phyloP scores from a whole-genome alignment of 2,113 vertebrate genomes.

The Peucedramus taeniatus region DNA sequence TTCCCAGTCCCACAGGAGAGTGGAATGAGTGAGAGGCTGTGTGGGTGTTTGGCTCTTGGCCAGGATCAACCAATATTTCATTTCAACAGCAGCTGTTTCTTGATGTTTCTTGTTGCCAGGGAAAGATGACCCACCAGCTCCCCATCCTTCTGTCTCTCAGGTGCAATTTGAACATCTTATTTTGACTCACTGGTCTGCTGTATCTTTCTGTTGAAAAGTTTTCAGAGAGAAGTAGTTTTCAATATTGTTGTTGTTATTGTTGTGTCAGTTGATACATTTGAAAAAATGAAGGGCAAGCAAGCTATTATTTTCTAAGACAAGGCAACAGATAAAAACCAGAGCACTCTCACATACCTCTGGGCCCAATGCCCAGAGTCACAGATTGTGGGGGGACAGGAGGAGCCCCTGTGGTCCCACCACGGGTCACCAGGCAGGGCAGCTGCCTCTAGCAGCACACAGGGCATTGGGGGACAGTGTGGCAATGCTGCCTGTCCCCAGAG shows the following conservation, averaged over 20 bases:
- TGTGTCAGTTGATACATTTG: not conserved
- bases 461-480: accelerated
- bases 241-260: not conserved
- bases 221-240: not conserved
- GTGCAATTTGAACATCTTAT: not conserved
- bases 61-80: not conserved
- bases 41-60: not conserved
- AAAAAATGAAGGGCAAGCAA: not conserved
- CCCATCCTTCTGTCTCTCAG: not conserved
- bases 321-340: not conserved
- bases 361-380: accelerated
- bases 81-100: not conserved
- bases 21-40: not conserved
- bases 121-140: not conserved
- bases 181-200: not conserved
- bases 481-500: not conserved
- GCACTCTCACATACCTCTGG: accelerated
- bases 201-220: not conserved
- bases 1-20: not conserved
- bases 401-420: accelerated
- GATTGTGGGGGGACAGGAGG: not conserved
- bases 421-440: not conserved
- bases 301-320: not conserved
- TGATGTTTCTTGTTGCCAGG: not conserved
- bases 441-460: accelerated